phyloP scores from a whole-genome alignment of 1,140 invertebrate species.

The Sycobia sp. region DNA sequence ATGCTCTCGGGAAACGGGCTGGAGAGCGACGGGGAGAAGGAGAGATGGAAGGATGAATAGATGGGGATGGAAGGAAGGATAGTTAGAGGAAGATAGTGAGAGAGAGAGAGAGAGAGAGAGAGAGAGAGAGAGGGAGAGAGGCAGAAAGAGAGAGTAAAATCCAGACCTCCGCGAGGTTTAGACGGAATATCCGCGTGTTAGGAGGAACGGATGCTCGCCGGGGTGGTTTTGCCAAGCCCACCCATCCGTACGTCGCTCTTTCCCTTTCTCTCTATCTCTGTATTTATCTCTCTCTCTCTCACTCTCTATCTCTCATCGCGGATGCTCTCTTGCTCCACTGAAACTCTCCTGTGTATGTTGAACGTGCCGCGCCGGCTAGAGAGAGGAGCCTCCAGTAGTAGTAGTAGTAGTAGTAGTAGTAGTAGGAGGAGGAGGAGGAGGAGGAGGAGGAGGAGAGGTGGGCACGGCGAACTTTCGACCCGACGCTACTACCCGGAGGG shows the following conservation, averaged over 20 bases:
- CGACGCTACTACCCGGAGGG: too few relatives aligned
- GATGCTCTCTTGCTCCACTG: too few relatives aligned
- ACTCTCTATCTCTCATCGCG: neutral
- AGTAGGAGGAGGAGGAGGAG: too few relatives aligned
- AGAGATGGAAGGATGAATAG: neutral
- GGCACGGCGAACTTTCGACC: slow-evolving; percentile 24
- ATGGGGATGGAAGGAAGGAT: neutral
- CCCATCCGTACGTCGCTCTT: too few relatives aligned
- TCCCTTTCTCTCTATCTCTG: too few relatives aligned
- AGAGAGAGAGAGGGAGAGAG: neutral
- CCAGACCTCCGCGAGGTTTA: neutral
- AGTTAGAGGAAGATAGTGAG: neutral
- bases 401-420: too few relatives aligned
- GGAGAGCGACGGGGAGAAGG: slow-evolving; percentile 46
- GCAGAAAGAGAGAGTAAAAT: neutral
- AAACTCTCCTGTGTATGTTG: too few relatives aligned
- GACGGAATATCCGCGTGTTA: neutral
- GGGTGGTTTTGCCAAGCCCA: neutral
- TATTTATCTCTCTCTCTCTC: slow-evolving; percentile 1
- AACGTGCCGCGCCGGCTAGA: too few relatives aligned
- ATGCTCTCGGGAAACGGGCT: slow-evolving; percentile 50
- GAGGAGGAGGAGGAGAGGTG: too few relatives aligned
- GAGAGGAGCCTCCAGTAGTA: too few relatives aligned
- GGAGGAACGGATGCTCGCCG: neutral
- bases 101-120: slow-evolving; percentile 1